Percentiles rank a stretch among this genome's conserved stretches.
Conservation (phyloP, 1,140 invertebrate species). For the Berghia stephanieae region DNA sequence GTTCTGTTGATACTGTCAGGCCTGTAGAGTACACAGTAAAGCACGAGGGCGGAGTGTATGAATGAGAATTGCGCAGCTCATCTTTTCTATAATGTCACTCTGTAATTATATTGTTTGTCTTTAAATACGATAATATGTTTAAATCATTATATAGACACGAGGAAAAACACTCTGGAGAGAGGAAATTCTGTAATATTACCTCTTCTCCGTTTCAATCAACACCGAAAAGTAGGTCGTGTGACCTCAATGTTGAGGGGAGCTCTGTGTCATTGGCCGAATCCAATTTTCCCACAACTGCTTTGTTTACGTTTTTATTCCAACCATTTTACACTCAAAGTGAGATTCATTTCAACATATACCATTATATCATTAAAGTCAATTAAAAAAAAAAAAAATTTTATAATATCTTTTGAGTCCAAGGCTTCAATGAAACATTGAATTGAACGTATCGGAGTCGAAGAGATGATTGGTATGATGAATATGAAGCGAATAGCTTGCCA, state of each 20-base stretch:
- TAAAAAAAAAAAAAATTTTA: too few relatives aligned
- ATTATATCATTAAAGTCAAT: too few relatives aligned
- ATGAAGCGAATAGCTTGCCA: too few relatives aligned
- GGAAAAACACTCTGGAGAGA: not conserved
- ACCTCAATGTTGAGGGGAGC: slow-evolving; percentile 33
- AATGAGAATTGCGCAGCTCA: slow-evolving; percentile 32
- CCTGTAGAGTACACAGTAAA: too few relatives aligned
- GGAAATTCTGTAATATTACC: not conserved
- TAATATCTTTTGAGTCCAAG: too few relatives aligned
- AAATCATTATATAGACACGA: not conserved
- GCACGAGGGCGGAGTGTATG: slow-evolving; percentile 36
- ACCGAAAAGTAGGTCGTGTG: slow-evolving; percentile 42
- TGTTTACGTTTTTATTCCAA: slow-evolving; percentile 25
- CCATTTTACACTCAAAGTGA: too few relatives aligned
- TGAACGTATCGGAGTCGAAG: too few relatives aligned
- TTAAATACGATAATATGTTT: not conserved
- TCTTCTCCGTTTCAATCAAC: not conserved
- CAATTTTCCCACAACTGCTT: slow-evolving; percentile 34
- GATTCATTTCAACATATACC: too few relatives aligned
- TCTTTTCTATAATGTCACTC: too few relatives aligned
- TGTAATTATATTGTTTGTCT: not conserved
- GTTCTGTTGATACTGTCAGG: too few relatives aligned
- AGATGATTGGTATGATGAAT: too few relatives aligned
- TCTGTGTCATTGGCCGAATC: slow-evolving; percentile 36
- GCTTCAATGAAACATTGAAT: too few relatives aligned